Evolutionary conservation across 2,113 vertebrate species (phyloP).

Genomic region (Platysteira castanea): DNA sequence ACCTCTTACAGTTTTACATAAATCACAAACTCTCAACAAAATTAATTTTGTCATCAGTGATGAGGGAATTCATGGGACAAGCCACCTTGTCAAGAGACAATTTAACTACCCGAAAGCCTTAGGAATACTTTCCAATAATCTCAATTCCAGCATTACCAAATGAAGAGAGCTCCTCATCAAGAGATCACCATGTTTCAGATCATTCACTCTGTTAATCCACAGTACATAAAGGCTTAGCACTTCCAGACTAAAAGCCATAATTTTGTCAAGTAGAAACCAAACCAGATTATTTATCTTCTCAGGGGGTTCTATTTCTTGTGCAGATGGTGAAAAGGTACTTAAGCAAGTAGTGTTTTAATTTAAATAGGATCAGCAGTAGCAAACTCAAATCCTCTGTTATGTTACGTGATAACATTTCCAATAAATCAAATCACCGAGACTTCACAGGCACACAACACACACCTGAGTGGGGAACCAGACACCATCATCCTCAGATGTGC

Average conservation of each 20-base stretch:
- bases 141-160: background rate
- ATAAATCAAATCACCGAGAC: background rate
- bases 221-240: background rate
- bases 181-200: background rate
- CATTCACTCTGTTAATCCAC: background rate
- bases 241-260: background rate
- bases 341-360: background rate
- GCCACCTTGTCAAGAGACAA: background rate
- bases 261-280: background rate
- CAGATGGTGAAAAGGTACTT: background rate
- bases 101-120: background rate
- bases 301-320: background rate
- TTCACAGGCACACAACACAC: background rate
- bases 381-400: background rate
- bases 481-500: background rate
- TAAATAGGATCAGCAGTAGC: background rate
- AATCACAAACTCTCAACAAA: background rate
- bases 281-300: background rate
- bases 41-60: background rate
- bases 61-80: background rate
- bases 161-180: background rate
- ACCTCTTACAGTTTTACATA: background rate
- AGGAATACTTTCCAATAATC: background rate
- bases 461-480: background rate
- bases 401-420: background rate